Conservation (phyloP, 2,888 invertebrate genomes). For the Heliconius sara region DNA sequence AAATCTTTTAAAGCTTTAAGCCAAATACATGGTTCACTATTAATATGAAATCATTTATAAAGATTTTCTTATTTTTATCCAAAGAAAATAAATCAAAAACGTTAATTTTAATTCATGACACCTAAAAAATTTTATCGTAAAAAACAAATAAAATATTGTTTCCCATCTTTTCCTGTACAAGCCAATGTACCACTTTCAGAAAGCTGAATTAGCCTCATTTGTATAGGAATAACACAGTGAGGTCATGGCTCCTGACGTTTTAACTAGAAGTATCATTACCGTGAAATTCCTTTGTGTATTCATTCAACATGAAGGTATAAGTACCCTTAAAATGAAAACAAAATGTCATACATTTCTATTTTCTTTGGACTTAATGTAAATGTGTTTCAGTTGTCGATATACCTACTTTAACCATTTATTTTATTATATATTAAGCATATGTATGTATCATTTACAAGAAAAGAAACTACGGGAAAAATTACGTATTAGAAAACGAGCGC, state of each 20-base stretch:
- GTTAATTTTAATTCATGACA: too few relatives aligned
- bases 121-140: background rate
- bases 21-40: too few relatives aligned
- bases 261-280: constrained; percentile 5
- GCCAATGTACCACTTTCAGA: background rate
- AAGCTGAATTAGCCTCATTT: background rate
- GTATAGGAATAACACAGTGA: background rate
- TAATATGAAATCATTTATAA: too few relatives aligned
- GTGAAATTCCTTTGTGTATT: background rate
- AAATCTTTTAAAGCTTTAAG: too few relatives aligned
- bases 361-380: background rate
- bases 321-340: background rate
- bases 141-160: background rate
- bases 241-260: background rate
- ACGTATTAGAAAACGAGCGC: background rate
- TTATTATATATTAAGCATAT: background rate
- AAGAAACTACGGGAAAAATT: background rate
- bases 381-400: background rate
- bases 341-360: background rate
- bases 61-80: too few relatives aligned
- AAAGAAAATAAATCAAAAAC: too few relatives aligned
- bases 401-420: background rate
- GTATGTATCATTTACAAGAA: background rate
- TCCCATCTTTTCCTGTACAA: background rate
- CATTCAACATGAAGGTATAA: background rate